A percentile compares a stretch with the other conserved stretches of the same genome.
phyloP scores from a whole-genome alignment of 2,888 invertebrate genomes.

The Odontocerum albicorne region DNA sequence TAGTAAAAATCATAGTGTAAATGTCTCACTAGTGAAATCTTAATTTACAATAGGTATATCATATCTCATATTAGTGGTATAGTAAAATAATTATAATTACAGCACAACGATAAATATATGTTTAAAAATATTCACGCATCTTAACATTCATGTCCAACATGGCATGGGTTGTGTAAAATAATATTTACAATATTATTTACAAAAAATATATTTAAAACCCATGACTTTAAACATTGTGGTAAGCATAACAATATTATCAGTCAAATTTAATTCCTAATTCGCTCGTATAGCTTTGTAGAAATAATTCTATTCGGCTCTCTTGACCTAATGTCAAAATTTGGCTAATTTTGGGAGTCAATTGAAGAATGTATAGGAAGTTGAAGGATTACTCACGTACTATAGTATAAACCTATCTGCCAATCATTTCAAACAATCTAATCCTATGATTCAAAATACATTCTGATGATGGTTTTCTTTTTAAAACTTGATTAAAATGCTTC shows the following conservation, averaged over 20 bases:
- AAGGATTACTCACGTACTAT: too few species aligned
- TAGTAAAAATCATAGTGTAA: too few species aligned
- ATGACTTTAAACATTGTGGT: slow-evolving; percentile 21
- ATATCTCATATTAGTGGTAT: slow-evolving; percentile 1
- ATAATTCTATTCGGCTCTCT: not conserved
- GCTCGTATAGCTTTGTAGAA: slow-evolving; percentile 6
- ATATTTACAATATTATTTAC: slow-evolving; percentile 15
- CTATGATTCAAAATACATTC: too few species aligned
- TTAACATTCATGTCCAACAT: not conserved
- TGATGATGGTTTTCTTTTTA: too few species aligned
- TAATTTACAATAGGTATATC: too few species aligned
- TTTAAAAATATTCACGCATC: slow-evolving; percentile 11
- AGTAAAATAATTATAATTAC: not conserved
- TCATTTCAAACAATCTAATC: too few species aligned
- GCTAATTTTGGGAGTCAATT: too few species aligned
- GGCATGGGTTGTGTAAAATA: not conserved
- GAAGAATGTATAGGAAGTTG: too few species aligned
- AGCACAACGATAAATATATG: slow-evolving; percentile 5
- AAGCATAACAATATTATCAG: slow-evolving; percentile 29
- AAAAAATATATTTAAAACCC: slow-evolving; percentile 10
- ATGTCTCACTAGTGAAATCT: too few species aligned
- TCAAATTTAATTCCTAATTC: slow-evolving; percentile 23
- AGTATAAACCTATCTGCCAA: too few species aligned
- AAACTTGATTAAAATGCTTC: too few species aligned
- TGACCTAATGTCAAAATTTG: slow-evolving; percentile 6